These are phyloP conservation scores for Florisuga fusca DNA, from an alignment of 2,797 vertebrate genomes.

Conservation along the genomic window DNA sequence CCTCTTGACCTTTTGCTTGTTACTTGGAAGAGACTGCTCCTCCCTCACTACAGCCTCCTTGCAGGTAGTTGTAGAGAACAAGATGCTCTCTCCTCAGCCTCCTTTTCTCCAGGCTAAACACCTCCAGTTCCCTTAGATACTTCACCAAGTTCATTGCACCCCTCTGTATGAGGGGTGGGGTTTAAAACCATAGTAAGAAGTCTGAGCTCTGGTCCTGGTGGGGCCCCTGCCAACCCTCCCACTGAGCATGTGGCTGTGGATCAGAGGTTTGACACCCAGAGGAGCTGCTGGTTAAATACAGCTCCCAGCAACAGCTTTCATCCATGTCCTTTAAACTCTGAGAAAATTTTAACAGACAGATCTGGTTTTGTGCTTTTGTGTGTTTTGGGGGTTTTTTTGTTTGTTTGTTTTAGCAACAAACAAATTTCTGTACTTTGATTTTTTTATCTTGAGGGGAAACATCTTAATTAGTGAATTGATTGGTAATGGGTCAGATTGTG, in stretches of 20 bases:
- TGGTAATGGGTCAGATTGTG: background rate
- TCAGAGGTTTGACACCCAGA: fast-evolving
- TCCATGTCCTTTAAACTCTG: background rate
- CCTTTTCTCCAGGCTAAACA: no score
- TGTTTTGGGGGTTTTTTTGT: background rate
- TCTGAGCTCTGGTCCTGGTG: background rate
- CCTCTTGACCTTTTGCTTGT: no score
- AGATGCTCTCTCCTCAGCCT: no score
- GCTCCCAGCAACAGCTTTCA: background rate
- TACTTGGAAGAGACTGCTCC: no score
- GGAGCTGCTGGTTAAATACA: background rate
- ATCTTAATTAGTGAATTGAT: background rate
- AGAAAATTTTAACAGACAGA: background rate
- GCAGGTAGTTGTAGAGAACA: no score
- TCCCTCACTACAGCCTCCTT: no score
- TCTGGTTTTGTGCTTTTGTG: background rate
- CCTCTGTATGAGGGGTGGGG: background rate
- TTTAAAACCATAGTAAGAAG: background rate
- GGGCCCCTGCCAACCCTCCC: background rate
- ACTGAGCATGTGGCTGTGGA: fast-evolving
- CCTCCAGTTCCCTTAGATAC: no score
- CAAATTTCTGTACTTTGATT: background rate
- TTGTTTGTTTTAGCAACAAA: background rate
- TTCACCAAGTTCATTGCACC: background rate
- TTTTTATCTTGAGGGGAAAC: background rate